A percentile compares a stretch with the other conserved stretches of the same genome.
These are phyloP conservation scores for Lepidurus couesii DNA, from an alignment of 1,140 invertebrate species.

Conservation along the genomic window DNA sequence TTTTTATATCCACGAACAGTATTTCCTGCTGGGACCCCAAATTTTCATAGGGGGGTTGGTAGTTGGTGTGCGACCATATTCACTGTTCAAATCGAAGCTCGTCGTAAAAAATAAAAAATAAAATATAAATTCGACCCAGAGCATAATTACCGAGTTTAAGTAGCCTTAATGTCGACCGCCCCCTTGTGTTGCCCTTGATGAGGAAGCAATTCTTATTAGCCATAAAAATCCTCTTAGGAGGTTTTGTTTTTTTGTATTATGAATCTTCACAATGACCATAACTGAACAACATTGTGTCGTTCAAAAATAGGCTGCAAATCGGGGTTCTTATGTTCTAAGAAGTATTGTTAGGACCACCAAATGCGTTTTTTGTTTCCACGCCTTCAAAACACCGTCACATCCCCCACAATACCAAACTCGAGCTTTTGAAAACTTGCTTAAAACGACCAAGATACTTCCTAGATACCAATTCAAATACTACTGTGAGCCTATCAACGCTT, in stretches of 20 bases:
- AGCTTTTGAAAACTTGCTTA: background rate
- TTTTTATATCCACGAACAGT: background rate
- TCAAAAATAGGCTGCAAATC: background rate
- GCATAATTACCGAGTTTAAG: slow-evolving; percentile 6
- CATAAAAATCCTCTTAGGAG: slow-evolving; percentile 18
- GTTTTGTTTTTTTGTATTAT: background rate
- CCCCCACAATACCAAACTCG: background rate
- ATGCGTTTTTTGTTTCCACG: background rate
- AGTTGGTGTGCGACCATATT: slow-evolving; percentile 1
- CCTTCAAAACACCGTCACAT: background rate
- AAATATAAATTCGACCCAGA: background rate
- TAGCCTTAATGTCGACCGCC: slow-evolving; percentile 6
- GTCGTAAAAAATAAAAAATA: background rate
- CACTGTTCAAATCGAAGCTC: background rate
- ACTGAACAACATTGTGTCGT: background rate
- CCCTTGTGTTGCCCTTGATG: background rate
- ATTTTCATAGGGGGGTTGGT: background rate
- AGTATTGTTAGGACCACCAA: background rate
- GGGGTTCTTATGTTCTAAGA: background rate
- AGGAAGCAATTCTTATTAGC: slow-evolving; percentile 16
- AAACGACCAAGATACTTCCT: no score
- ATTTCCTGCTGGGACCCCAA: background rate
- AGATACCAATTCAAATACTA: background rate
- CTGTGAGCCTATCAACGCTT: background rate
- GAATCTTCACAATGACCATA: background rate